These are phyloP conservation scores for Corythoichthys intestinalis DNA, from an alignment of 2,113 vertebrate genomes.

Conservation along the genomic window DNA sequence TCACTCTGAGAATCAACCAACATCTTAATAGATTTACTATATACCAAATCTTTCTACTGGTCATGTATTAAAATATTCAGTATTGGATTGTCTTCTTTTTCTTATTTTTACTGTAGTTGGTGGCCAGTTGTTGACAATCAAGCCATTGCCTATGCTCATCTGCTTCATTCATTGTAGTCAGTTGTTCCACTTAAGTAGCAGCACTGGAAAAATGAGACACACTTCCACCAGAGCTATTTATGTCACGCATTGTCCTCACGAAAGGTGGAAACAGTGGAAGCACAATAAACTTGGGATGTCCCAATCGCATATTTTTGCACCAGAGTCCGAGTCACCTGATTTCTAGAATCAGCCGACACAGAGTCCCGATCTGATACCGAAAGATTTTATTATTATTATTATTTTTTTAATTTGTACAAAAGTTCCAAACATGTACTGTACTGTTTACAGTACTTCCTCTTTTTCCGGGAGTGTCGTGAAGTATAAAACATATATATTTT, in stretches of 20 bases:
- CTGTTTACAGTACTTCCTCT: too few relatives aligned
- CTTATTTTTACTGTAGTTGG: not conserved
- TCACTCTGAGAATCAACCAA: too few relatives aligned
- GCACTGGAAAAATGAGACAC: conserved; percentile 17
- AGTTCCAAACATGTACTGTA: too few relatives aligned
- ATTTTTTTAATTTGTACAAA: not conserved
- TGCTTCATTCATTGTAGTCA: not conserved
- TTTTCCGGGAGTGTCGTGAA: too few relatives aligned
- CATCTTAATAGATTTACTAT: too few relatives aligned
- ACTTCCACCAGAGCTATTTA: conserved; percentile 7
- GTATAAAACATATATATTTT: too few relatives aligned
- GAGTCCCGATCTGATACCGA: too few relatives aligned
- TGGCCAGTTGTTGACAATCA: not conserved
- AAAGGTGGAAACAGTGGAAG: conserved; percentile 2
- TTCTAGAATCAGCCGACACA: too few relatives aligned
- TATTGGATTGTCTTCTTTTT: not conserved
- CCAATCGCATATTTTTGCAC: too few relatives aligned
- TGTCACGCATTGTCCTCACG: not conserved
- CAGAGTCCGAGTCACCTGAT: too few relatives aligned
- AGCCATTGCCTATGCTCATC: not conserved
- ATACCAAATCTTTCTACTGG: too few relatives aligned
- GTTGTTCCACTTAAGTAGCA: not conserved
- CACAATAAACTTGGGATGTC: not conserved
- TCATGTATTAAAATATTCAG: not conserved
- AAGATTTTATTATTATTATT: too few relatives aligned